Base-by-base conservation (phyloP, 2,888 invertebrate species). In the Caradrina clavipalpis region DNA sequence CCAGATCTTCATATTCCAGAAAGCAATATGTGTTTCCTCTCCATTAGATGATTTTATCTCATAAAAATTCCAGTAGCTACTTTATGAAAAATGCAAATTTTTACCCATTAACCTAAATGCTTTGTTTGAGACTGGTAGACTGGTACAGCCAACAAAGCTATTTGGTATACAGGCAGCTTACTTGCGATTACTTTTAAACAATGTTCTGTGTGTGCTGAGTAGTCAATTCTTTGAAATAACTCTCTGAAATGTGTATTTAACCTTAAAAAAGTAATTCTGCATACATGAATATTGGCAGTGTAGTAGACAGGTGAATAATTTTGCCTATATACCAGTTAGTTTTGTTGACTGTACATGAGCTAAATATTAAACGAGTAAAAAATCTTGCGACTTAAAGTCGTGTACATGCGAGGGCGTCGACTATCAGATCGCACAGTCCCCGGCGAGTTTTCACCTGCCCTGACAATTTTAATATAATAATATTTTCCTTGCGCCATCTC, bases 401-500 rank as follows among this genome's bases (percentile, higher is more conserved):
- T 61, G 68, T 73, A 60, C 61, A 70, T 69, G 59, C 73, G 78
- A 63, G 77, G 49, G 72, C 59, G 63, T 61, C 73, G 87, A 67
- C 87, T 86, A 88, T 90, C 90, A 87, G 86, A 84, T 85, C 86
- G 71, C 75, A 53, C 70, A 75, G 82, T 85, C 84, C 75, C 81
- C 35, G 65, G 73, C 64, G 84, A 80, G 83, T 83, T 81, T 85
- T 88, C 91, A 91, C 91, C 91, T 91, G 89, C 75, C 87, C 82
- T 84, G 89, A 90, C 89, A 87, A 88, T 91, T 92, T 92, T 93
- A 92, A 92, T 92, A 92, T 90, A 91, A 92, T 90, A 89, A 91
- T 88, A 90, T 90, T 90, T 88, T 82, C 80, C 81, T 64, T 73
- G 71, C 72, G 74, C 69, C 75, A 73, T 77, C 75, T 78, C 80